Evolutionary conservation across 2,888 invertebrate species (phyloP).

Genomic region (Lycia hirtaria): DNA sequence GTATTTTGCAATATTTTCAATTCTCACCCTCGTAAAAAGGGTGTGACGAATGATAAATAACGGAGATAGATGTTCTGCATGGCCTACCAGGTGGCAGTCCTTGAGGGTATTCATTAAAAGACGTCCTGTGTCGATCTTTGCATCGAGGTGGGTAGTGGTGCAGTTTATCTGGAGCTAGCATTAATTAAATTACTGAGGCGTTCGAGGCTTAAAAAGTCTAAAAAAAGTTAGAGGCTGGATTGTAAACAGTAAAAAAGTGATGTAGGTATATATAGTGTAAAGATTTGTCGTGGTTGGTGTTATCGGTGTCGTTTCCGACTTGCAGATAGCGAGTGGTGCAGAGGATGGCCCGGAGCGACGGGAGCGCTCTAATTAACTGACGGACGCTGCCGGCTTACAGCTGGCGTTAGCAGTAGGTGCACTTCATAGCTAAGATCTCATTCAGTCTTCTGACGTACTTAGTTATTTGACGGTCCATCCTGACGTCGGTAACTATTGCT

Average conservation of each 20-base stretch:
- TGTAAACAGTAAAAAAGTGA: conserved; percentile 10
- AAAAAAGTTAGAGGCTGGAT: conserved; percentile 13
- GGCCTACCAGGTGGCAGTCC: conserved; percentile 46
- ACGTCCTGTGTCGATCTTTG: conserved; percentile 56
- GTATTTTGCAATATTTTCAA: conserved; percentile 83
- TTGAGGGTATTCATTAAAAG: conserved; percentile 39
- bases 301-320: conserved; percentile 81
- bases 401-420: conserved; percentile 80
- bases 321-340: conserved; percentile 79
- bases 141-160: conserved; percentile 75
- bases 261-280: conserved; percentile 34
- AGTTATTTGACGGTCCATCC: no score
- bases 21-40: conserved; percentile 58
- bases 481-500: no score
- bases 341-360: conserved; percentile 79
- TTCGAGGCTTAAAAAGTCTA: conserved; percentile 21
- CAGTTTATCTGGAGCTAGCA: conserved; percentile 67
- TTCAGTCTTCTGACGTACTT: no score
- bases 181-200: conserved; percentile 73
- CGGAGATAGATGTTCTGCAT: conserved; percentile 59
- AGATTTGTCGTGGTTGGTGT: conserved; percentile 65
- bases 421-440: no score
- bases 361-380: conserved; percentile 80
- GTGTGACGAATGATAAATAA: conserved; percentile 55
- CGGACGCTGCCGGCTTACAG: conserved; percentile 82